Conservation (phyloP, 2,797 vertebrate species). For the Chelmon rostratus region DNA sequence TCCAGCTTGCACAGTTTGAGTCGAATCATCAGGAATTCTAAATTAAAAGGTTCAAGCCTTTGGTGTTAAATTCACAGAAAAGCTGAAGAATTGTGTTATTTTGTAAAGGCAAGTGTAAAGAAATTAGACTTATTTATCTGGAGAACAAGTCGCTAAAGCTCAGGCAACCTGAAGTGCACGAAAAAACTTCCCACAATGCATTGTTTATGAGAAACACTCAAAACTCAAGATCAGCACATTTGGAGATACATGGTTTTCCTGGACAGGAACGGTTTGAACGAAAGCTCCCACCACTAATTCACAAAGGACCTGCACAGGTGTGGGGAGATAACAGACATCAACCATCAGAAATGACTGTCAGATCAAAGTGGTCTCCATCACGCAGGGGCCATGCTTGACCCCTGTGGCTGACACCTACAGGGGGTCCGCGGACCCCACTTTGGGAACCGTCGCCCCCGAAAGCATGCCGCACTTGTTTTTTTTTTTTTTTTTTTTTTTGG, state of each 20-base stretch:
- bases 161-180: too few relatives aligned
- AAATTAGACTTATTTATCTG: too few relatives aligned
- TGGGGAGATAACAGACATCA: too few relatives aligned
- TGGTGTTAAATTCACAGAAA: background rate
- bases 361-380: background rate
- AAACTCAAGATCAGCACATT: too few relatives aligned
- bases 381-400: background rate
- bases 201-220: too few relatives aligned
- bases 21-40: background rate
- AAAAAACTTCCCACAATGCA: too few relatives aligned
- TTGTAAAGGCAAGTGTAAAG: background rate
- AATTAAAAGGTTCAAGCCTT: background rate
- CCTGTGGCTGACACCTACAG: conserved; percentile 1
- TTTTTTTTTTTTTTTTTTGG: conserved; percentile 42
- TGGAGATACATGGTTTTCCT: too few relatives aligned
- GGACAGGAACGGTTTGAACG: too few relatives aligned
- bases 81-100: background rate
- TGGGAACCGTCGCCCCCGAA: conserved; percentile 19
- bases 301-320: too few relatives aligned
- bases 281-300: too few relatives aligned
- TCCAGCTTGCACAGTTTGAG: background rate
- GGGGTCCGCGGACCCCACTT: conserved; percentile 42
- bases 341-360: background rate
- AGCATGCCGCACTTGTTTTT: conserved; percentile 32
- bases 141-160: too few relatives aligned